Base-by-base conservation (phyloP, 1,140 invertebrate genomes). In the Pseudomyrmex flavicornis region DNA sequence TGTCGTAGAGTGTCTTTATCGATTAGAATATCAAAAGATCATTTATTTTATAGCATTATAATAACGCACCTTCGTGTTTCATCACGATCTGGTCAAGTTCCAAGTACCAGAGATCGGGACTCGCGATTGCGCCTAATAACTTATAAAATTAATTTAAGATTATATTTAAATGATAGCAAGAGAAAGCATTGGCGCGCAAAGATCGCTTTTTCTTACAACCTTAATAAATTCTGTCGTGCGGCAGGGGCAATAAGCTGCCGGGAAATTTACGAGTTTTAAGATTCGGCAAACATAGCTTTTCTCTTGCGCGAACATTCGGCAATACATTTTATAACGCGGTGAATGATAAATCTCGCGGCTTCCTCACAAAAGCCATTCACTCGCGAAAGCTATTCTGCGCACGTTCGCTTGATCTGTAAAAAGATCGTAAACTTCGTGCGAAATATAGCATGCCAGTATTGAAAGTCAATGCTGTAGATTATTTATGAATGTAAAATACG, bases 111-210 rank as follows among this genome's bases (percentile, higher is more conserved):
- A 77, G 74, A 77, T 68, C 17, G 59, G 44, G 13, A n/a, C n/a
- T 77, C 35, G 75, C 48, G 46, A 75, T 52, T 20, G 15, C 59
- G 22, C 35, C 7, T 17, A 26, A 26, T 68, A 44, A 66, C 66
- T 76, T 66, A 77, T 66, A 56, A 17, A 77, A 68, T 77, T 66
- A 77, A 77, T 77, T 77, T 63, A 26, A 20, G 62, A 68, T 35
- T 5, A 77, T 68, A 68, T 77, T 15, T 35, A 7, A 35, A 35
- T 35, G 35, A 35, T 35, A 35, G 35, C 35, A 7, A 35, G 35
- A 35, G 35, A 35, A 35, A 35, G 35, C 0, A 17, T 17, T n/a
- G 35, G 35, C 17, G 35, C 22, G 22, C 15, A 59, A 35, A 35
- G 35, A 35, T 35, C 12, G 15, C 59, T 61, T 74, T 74, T 74